Conservation (phyloP, 2,888 invertebrate genomes). For the Phyllotreta striolata region DNA sequence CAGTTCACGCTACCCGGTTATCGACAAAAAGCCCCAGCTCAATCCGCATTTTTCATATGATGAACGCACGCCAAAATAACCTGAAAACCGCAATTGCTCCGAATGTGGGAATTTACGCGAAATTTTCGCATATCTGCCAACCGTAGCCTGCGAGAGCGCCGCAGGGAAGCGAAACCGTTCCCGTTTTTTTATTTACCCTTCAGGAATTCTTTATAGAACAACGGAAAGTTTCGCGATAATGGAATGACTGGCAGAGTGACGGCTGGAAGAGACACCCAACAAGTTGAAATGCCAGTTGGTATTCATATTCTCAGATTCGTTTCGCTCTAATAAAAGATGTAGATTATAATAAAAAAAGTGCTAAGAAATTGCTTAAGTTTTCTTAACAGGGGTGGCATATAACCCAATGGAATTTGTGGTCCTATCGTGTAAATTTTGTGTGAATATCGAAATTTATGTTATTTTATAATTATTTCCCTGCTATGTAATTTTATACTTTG, state of each 20-base stretch:
- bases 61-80: background rate
- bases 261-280: constrained; percentile 4
- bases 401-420: too few species aligned
- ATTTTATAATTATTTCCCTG: too few species aligned
- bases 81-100: constrained; percentile 8
- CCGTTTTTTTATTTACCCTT: constrained; percentile 7
- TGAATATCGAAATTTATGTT: too few species aligned
- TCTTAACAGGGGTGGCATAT: too few species aligned
- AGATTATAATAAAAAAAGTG: background rate
- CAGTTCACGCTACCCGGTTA: too few species aligned
- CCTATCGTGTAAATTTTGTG: too few species aligned
- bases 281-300: constrained; percentile 9
- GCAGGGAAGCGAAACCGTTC: constrained; percentile 9
- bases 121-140: constrained; percentile 7
- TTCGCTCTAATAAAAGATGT: constrained; percentile 1
- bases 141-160: constrained; percentile 1
- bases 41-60: too few species aligned
- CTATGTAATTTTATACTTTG: too few species aligned
- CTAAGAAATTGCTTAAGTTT: too few species aligned
- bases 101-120: background rate
- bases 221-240: constrained; percentile 6
- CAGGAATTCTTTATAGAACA: constrained; percentile 9
- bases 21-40: too few species aligned
- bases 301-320: background rate
- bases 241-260: constrained; percentile 12